Conservation (phyloP, 2,797 vertebrate genomes). For the Fistularia tabacaria region DNA sequence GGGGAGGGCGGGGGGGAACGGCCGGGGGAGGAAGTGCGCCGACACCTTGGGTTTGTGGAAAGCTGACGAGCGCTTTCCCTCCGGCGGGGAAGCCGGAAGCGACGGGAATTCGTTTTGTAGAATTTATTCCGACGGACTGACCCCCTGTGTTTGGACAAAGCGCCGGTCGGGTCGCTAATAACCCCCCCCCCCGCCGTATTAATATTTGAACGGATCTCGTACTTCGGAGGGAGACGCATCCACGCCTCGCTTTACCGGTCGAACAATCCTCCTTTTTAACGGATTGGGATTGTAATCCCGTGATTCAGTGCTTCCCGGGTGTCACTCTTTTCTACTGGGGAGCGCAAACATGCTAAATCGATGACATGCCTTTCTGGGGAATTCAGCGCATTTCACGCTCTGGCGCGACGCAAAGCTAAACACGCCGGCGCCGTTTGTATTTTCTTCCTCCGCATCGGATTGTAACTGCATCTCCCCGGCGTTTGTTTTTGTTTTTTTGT, state of each 20-base stretch:
- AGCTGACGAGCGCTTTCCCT: slow-evolving; percentile 18
- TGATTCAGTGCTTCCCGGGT: slow-evolving; percentile 44
- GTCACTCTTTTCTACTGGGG: slow-evolving; percentile 35
- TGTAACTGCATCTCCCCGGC: slow-evolving; percentile 33
- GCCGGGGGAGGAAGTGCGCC: slow-evolving; percentile 7
- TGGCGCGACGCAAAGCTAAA: neutral
- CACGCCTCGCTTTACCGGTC: slow-evolving; percentile 46
- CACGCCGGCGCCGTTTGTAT: no score
- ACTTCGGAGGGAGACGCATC: slow-evolving; percentile 16
- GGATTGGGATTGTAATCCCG: slow-evolving; percentile 21
- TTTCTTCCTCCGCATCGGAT: no score
- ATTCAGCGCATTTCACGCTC: slow-evolving; percentile 41
- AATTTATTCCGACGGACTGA: slow-evolving; percentile 21
- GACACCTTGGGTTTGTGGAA: slow-evolving; percentile 20
- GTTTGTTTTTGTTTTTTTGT: slow-evolving; percentile 29
- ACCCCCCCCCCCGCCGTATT: neutral
- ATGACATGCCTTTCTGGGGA: slow-evolving; percentile 50
- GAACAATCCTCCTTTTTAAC: slow-evolving; percentile 16
- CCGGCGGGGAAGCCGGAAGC: slow-evolving; percentile 30
- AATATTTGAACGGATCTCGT: slow-evolving; percentile 2
- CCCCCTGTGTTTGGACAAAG: slow-evolving; percentile 4
- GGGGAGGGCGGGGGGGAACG: slow-evolving; percentile 8
- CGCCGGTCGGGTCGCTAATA: neutral
- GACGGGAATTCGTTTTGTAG: slow-evolving; percentile 28
- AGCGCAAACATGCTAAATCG: slow-evolving; percentile 34